Conservation (phyloP, 2,888 invertebrate genomes). For the Galerucella calmariensis region DNA sequence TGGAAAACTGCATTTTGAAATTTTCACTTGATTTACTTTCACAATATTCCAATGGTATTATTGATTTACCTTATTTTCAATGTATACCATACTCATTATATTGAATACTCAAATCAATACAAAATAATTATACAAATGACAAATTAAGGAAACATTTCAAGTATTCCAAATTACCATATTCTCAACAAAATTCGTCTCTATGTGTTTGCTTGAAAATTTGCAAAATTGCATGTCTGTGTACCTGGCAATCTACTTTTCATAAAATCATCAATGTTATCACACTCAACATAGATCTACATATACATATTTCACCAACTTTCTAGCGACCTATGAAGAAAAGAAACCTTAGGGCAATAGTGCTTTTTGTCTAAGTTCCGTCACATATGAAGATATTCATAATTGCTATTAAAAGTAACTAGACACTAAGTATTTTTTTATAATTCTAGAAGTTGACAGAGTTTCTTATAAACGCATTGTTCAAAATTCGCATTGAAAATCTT, state of each 20-base stretch:
- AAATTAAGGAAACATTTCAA: slow-evolving; percentile 20
- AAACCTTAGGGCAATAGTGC: slow-evolving; percentile 6
- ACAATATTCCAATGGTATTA: too few relatives aligned
- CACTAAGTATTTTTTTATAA: neutral
- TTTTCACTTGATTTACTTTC: too few relatives aligned
- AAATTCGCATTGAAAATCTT: neutral
- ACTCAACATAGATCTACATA: slow-evolving; percentile 28
- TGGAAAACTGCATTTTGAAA: too few relatives aligned
- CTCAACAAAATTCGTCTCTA: slow-evolving; percentile 51
- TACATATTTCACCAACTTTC: slow-evolving; percentile 28
- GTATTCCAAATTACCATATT: slow-evolving; percentile 24
- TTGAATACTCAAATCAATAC: neutral
- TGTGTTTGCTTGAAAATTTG: slow-evolving; percentile 58
- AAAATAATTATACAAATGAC: neutral
- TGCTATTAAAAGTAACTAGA: neutral
- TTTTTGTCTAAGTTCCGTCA: neutral
- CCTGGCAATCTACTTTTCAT: slow-evolving; percentile 32
- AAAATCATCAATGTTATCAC: slow-evolving; percentile 30
- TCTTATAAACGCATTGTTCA: neutral
- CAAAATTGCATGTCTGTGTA: slow-evolving; percentile 55
- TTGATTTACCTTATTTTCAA: neutral
- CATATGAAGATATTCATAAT: neutral
- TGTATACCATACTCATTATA: neutral
- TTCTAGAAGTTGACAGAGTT: slow-evolving; percentile 2
- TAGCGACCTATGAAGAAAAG: slow-evolving; percentile 11